phyloP scores from a whole-genome alignment of 2,888 invertebrate genomes.

The Cabera pusaria region DNA sequence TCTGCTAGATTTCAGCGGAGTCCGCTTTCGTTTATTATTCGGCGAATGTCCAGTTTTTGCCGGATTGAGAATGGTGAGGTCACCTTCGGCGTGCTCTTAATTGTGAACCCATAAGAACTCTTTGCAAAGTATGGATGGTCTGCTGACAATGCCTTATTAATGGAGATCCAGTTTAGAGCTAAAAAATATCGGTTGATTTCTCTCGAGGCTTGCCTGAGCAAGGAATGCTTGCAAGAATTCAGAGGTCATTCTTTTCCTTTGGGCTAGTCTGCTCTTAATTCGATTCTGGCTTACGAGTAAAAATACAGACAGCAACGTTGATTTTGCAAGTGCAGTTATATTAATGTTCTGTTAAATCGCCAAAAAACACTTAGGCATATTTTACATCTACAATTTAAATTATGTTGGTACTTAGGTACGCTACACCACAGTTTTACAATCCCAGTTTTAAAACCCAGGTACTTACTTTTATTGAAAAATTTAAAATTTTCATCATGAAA shows the following conservation, averaged over 20 bases:
- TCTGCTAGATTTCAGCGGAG: conserved; percentile 72
- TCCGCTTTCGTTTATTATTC: conserved; percentile 72
- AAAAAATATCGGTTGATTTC: conserved; percentile 28
- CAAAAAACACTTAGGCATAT: too few relatives aligned
- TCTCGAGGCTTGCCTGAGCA: conserved; percentile 13
- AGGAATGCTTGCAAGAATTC: conserved; percentile 31
- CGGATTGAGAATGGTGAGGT: conserved; percentile 64
- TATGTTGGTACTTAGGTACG: too few relatives aligned
- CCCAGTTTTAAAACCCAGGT: too few relatives aligned
- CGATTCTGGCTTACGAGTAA: conserved; percentile 21
- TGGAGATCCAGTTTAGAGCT: conserved; percentile 48
- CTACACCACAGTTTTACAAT: too few relatives aligned
- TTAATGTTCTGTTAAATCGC: too few relatives aligned
- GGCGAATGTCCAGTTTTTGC: conserved; percentile 72
- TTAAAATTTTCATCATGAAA: too few relatives aligned
- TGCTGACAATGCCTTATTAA: conserved; percentile 62
- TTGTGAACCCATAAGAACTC: conserved; percentile 75
- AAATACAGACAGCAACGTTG: conserved; percentile 12
- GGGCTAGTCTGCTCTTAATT: conserved; percentile 25
- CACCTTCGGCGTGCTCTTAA: conserved; percentile 76
- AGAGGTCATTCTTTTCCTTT: conserved; percentile 9
- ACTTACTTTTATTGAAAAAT: too few relatives aligned
- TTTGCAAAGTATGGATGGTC: conserved; percentile 47
- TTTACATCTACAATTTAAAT: too few relatives aligned
- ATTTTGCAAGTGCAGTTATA: conserved; percentile 1